Percentiles rank a stretch among this genome's conserved stretches.
Evolutionary conservation across 2,888 invertebrate genomes (phyloP).

Genomic region (Blera fallax): DNA sequence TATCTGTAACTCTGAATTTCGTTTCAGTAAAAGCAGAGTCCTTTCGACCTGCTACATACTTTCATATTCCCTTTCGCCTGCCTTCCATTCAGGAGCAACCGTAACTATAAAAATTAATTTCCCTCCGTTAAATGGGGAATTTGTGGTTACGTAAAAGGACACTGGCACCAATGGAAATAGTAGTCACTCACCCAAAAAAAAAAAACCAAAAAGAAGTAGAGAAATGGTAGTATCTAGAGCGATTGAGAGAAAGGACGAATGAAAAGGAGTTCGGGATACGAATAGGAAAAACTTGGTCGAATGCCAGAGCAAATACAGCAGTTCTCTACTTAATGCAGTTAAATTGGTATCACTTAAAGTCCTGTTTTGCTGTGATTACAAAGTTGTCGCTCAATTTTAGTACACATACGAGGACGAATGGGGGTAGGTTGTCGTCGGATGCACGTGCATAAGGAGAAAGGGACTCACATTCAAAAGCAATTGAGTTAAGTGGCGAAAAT

Average conservation of each 20-base stretch:
- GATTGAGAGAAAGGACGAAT: conserved; percentile 23
- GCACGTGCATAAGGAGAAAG: conserved; percentile 40
- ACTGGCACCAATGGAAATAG: conserved; percentile 61
- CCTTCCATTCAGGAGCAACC: conserved; percentile 37
- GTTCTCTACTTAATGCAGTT: conserved; percentile 65
- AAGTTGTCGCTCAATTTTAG: conserved; percentile 71
- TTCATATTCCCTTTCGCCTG: conserved; percentile 6
- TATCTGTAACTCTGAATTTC: conserved; percentile 60
- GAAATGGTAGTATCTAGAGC: not conserved
- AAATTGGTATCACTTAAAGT: conserved; percentile 70
- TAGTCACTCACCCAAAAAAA: conserved; percentile 46
- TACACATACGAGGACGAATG: too few relatives aligned
- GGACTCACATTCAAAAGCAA: conserved; percentile 51
- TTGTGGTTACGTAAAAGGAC: conserved; percentile 71
- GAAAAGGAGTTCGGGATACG: not conserved
- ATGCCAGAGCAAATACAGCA: conserved; percentile 63
- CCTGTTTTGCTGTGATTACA: conserved; percentile 72
- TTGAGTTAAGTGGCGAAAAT: conserved; percentile 70
- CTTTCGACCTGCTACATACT: conserved; percentile 47
- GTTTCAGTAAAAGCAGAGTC: conserved; percentile 8
- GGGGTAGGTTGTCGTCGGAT: not conserved
- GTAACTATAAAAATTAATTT: conserved; percentile 73
- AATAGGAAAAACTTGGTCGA: conserved; percentile 54
- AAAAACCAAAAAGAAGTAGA: conserved; percentile 14
- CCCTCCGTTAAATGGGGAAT: conserved; percentile 70